Percentiles rank a stretch among this genome's conserved stretches.
Conservation (phyloP, 2,113 vertebrate species). For the Tupaia chinensis region DNA sequence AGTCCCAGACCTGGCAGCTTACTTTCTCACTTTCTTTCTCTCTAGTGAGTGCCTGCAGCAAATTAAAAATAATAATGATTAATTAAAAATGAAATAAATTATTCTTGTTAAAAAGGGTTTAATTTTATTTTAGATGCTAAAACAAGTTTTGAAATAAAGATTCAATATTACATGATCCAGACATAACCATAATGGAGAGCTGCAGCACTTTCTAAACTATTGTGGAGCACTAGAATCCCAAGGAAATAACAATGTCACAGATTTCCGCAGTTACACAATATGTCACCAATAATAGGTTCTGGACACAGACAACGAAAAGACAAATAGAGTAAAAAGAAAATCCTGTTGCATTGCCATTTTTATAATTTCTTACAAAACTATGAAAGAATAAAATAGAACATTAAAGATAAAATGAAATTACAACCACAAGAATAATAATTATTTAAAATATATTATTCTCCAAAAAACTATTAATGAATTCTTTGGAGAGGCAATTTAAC, state of each 20-base stretch:
- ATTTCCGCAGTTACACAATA: neutral
- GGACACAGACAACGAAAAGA: neutral
- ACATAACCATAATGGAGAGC: neutral
- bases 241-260: neutral
- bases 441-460: neutral
- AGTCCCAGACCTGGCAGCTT: too few species aligned
- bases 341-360: neutral
- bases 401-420: neutral
- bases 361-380: neutral
- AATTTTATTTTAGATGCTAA: neutral
- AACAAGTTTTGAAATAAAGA: conserved; percentile 34
- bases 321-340: conserved; percentile 24
- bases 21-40: too few species aligned
- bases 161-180: neutral
- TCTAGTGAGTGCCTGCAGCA: too few species aligned
- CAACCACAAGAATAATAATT: neutral
- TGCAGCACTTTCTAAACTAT: neutral
- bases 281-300: neutral
- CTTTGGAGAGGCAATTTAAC: neutral
- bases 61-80: too few species aligned
- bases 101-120: too few species aligned
- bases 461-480: neutral
- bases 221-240: neutral
- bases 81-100: too few species aligned
- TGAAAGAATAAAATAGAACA: neutral